Conservation (phyloP, 2,888 invertebrate species). For the Volucella inflata region DNA sequence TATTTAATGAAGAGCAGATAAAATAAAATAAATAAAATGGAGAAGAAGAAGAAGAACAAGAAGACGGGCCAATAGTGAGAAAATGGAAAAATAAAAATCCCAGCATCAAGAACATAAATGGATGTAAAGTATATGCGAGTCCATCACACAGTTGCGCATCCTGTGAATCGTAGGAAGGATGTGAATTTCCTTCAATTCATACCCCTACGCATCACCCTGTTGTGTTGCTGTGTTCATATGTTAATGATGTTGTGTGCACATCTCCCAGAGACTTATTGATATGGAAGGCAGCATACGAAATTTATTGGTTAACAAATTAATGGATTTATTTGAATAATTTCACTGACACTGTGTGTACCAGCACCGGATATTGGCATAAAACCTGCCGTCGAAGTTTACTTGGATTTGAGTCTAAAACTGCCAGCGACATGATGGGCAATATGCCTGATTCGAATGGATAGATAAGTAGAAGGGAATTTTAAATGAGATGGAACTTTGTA, state of each 20-base stretch:
- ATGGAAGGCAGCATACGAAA: constrained; percentile 43
- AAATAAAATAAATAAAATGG: constrained; percentile 32
- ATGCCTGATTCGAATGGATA: constrained; percentile 30
- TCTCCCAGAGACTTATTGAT: constrained; percentile 43
- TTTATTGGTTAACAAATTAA: constrained; percentile 72
- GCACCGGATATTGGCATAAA: constrained; percentile 35
- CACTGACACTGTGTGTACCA: not conserved
- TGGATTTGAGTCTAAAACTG: not conserved
- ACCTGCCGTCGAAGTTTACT: not conserved
- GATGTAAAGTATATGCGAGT: constrained; percentile 58
- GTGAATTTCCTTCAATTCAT: constrained; percentile 15
- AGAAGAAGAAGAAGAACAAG: too few relatives aligned
- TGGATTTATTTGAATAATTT: constrained; percentile 63
- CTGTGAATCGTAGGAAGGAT: constrained; percentile 18
- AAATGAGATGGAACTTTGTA: not conserved
- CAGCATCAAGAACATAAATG: constrained; percentile 54
- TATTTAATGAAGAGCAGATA: constrained; percentile 56
- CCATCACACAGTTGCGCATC: constrained; percentile 38
- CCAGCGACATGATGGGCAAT: constrained; percentile 37
- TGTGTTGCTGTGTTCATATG: constrained; percentile 42
- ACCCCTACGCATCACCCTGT: not conserved
- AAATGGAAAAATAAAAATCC: constrained; percentile 22
- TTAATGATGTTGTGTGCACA: constrained; percentile 51
- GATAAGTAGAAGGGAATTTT: constrained; percentile 25
- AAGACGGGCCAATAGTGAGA: too few relatives aligned